These are phyloP conservation scores for Gopherus flavomarginatus DNA, from an alignment of 2,113 vertebrate species.

Conservation along the genomic window DNA sequence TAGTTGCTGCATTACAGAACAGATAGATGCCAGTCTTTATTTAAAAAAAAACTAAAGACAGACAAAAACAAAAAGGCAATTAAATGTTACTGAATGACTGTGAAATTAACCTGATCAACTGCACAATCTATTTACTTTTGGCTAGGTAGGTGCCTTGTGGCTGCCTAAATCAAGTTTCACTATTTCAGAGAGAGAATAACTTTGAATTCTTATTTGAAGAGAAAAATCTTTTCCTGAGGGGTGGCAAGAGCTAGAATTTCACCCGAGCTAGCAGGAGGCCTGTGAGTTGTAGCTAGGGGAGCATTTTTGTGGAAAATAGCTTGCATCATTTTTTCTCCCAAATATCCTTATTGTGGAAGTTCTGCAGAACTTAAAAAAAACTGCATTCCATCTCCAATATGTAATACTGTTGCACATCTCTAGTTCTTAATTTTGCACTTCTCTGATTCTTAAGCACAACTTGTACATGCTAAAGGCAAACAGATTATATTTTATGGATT, in stretches of 20 bases:
- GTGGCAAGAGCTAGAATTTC: constrained; percentile 23
- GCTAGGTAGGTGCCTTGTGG: background rate
- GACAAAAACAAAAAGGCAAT: background rate
- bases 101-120: background rate
- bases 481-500: no score
- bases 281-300: background rate
- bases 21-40: background rate
- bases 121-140: constrained; percentile 13
- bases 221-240: background rate
- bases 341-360: background rate
- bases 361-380: background rate
- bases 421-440: background rate
- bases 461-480: background rate
- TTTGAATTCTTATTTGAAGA: constrained; percentile 42
- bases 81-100: background rate
- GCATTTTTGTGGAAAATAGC: background rate
- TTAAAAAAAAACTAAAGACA: background rate
- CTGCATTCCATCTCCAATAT: background rate
- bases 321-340: background rate
- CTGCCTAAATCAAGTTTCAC: constrained; percentile 23
- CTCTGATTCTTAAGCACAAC: background rate
- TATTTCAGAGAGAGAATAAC: constrained; percentile 39
- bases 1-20: background rate
- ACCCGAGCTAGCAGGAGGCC: background rate
- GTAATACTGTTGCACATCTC: background rate